Evolutionary conservation across 37 sponge, comb jelly and placozoan genomes (phyloP).

Genomic region (Agelas oroides): DNA sequence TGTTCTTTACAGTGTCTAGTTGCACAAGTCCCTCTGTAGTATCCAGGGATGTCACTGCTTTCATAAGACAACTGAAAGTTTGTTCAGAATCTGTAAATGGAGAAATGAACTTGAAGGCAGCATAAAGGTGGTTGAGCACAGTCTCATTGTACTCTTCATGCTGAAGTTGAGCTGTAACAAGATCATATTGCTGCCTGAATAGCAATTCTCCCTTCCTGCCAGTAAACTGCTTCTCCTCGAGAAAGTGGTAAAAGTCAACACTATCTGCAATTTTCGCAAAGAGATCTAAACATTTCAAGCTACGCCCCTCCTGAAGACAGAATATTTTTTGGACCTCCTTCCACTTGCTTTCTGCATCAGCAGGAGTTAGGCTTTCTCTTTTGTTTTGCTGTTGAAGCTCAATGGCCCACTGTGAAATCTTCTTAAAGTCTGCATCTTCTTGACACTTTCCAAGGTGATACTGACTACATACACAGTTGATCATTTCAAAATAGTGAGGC

Average conservation of each 20-base stretch:
- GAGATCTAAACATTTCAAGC: conserved; percentile 20
- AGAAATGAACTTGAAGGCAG: conserved; percentile 50
- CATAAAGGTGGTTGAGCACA: conserved; percentile 71
- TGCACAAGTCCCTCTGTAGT: conserved; percentile 46
- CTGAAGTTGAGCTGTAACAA: conserved; percentile 67
- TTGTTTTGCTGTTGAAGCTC: conserved; percentile 6
- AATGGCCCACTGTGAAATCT: conserved; percentile 3
- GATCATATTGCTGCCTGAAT: conserved; percentile 50
- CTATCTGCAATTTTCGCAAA: conserved; percentile 49
- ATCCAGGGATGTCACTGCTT: conserved; percentile 13
- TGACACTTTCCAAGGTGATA: conserved; percentile 44
- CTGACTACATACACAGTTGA: conserved; percentile 57
- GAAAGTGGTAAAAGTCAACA: conserved; percentile 51
- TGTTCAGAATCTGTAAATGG: conserved; percentile 59
- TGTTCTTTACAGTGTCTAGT: conserved; percentile 79
- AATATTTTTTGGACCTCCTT: conserved; percentile 26
- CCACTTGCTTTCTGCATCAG: conserved; percentile 32
- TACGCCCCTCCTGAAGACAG: not conserved
- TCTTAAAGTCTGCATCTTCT: conserved; percentile 23
- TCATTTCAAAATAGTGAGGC: conserved; percentile 41
- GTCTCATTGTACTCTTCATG: conserved; percentile 80
- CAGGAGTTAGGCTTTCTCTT: conserved; percentile 35
- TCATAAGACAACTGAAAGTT: conserved; percentile 58
- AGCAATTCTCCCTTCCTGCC: conserved; percentile 38
- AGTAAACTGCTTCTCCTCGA: conserved; percentile 43